Conservation (phyloP, 2,797 vertebrate species). For the Spizella passerina region DNA sequence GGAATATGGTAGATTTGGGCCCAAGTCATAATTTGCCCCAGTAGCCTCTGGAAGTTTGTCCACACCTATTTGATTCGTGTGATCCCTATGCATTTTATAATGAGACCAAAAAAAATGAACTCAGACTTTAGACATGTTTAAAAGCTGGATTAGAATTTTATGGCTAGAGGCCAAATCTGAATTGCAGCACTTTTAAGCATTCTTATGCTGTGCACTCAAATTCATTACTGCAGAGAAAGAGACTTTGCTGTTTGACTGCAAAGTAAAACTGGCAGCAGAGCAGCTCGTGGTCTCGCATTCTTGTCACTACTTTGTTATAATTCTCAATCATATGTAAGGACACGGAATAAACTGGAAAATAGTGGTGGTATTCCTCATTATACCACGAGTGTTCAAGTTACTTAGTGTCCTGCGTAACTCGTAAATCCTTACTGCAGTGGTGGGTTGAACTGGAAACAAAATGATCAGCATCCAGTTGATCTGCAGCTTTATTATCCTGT, state of each 20-base stretch:
- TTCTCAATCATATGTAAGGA: background rate
- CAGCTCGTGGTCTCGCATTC: fast-evolving
- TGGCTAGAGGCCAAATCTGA: conserved; percentile 4
- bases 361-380: background rate
- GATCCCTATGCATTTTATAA: background rate
- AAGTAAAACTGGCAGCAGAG: background rate
- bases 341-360: background rate
- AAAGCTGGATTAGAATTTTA: conserved; percentile 2
- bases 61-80: background rate
- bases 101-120: fast-evolving
- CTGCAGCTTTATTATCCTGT: background rate
- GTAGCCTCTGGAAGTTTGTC: background rate
- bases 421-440: background rate
- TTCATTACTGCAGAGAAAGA: background rate
- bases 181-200: background rate
- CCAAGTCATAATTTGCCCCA: background rate
- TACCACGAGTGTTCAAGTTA: background rate
- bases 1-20: background rate
- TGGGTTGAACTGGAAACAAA: background rate
- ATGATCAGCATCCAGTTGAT: background rate
- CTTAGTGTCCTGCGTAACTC: background rate
- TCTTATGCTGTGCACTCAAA: background rate
- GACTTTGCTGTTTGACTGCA: background rate
- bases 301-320: background rate
- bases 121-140: background rate